Evolutionary conservation across 2,888 invertebrate species (phyloP).

Genomic region (Quadroppia sp.): DNA sequence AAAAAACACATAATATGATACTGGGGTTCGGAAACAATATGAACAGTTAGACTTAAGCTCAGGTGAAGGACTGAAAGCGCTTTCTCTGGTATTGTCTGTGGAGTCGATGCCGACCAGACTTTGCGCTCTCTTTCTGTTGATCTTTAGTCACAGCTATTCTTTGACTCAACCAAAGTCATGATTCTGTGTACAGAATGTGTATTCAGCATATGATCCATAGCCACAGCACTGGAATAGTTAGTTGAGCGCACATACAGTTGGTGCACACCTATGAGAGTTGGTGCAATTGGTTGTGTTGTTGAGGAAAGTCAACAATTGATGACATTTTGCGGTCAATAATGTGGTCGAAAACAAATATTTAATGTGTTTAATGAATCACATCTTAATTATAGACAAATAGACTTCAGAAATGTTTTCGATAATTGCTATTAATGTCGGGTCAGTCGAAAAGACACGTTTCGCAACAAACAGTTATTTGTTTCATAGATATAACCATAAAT

Average conservation of each 20-base stretch:
- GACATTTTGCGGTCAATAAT: background rate
- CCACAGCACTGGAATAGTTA: too few species aligned
- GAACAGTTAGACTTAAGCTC: too few species aligned
- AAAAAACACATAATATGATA: too few species aligned
- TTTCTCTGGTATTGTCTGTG: background rate
- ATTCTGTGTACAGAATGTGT: background rate
- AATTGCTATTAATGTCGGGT: too few species aligned
- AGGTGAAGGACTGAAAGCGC: background rate
- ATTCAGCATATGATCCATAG: background rate
- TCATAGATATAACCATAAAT: too few species aligned
- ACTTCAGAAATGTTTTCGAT: too few species aligned
- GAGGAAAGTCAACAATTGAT: background rate
- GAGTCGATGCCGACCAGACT: slow-evolving; percentile 13
- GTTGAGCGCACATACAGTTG: background rate
- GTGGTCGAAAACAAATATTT: background rate
- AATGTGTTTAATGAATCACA: background rate
- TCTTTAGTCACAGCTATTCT: background rate
- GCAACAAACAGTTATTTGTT: too few species aligned
- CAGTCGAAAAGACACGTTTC: too few species aligned
- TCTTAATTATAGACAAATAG: too few species aligned
- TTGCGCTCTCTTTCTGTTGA: background rate
- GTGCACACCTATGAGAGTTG: background rate
- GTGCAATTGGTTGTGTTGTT: background rate
- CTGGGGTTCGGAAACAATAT: too few species aligned
- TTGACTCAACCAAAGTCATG: background rate